Base-by-base conservation (phyloP, 2,888 invertebrate genomes). In the Lordiphosa andalusiaca region DNA sequence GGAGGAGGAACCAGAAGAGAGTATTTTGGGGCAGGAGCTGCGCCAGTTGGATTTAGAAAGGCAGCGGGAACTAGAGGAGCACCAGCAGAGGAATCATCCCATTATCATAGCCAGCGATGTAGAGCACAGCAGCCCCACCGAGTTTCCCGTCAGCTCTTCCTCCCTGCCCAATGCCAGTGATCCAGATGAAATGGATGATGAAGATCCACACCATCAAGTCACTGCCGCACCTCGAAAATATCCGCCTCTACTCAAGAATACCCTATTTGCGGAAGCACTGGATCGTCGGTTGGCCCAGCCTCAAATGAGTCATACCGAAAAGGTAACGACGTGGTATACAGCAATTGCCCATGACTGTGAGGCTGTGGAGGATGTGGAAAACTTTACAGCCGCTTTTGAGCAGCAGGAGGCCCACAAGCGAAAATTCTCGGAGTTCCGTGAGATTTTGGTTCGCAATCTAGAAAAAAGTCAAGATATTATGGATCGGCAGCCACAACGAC, bases 111-210 rank as follows among this genome's bases (percentile, higher is more conserved):
- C 30, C 30, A 30, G 30, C 30, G 40, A 21, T 12, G 33, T 21
- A 1, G 54, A 55, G 1, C 78, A 69, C 13, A 87, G 88, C n/a
- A 86, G 88, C 25, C 87, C 88, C 4, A 89, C 88, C 33, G 88
- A 89, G 41, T 88, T 89, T 63, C 88, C 88, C 5, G 87, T 87
- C 0, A 89, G 88, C 33, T 87, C 88, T 3, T 86, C 87, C 0
- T 89, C 88, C 0, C 85, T 85, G 68, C 82, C 84, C 2, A 65
- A 77, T 33, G 71, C 53, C 33, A 85, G 87, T n/a, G 73, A 80
- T 19, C 81, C 46, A 6, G 84, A 78, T 23, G 84, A 78, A 1
- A 46, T 71, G 21, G 71, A 57, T 16, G 78, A 66, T n/a, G 39
- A 47, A 2, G 46, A 46, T 3, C 48, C 51, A 2, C 64, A 67